Evolutionary conservation across 2,797 vertebrate species (phyloP).

Genomic region (Ceyx erithaca): DNA sequence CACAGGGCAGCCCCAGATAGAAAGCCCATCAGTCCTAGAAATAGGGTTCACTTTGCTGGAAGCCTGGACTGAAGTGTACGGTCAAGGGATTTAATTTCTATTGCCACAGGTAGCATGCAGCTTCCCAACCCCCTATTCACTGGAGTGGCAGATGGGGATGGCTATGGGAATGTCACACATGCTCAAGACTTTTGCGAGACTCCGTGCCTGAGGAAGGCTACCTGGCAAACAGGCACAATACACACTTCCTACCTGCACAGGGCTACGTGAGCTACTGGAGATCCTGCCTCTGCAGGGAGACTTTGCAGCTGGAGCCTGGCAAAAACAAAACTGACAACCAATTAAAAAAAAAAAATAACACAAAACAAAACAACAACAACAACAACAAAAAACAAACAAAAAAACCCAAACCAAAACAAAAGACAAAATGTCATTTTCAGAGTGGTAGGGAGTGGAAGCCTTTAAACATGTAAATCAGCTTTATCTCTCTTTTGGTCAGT

Average conservation of each 20-base stretch:
- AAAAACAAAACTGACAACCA: slow-evolving; percentile 10
- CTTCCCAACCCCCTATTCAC: not conserved
- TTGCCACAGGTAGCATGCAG: fast-evolving
- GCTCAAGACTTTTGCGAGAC: not conserved
- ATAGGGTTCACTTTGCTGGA: not conserved
- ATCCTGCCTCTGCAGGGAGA: not conserved
- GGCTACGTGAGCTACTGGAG: not conserved
- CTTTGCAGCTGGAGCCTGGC: slow-evolving; percentile 9
- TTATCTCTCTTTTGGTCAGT: slow-evolving; percentile 18
- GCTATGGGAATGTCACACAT: not conserved
- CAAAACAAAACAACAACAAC: no score
- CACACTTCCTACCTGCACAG: not conserved
- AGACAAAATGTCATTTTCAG: slow-evolving; percentile 34
- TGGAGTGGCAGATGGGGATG: not conserved
- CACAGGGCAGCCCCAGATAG: fast-evolving
- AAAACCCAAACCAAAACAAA: not conserved
- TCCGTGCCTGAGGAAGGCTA: not conserved
- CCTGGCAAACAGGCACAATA: not conserved
- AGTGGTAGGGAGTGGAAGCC: not conserved
- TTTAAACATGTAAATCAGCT: not conserved
- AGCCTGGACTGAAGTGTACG: fast-evolving
- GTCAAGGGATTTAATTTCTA: not conserved
- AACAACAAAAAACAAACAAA: no score
- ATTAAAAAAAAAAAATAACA: not conserved
- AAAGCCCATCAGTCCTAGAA: not conserved